Conservation (phyloP, 2,797 vertebrate genomes). For the Scomberomorus guttatus region DNA sequence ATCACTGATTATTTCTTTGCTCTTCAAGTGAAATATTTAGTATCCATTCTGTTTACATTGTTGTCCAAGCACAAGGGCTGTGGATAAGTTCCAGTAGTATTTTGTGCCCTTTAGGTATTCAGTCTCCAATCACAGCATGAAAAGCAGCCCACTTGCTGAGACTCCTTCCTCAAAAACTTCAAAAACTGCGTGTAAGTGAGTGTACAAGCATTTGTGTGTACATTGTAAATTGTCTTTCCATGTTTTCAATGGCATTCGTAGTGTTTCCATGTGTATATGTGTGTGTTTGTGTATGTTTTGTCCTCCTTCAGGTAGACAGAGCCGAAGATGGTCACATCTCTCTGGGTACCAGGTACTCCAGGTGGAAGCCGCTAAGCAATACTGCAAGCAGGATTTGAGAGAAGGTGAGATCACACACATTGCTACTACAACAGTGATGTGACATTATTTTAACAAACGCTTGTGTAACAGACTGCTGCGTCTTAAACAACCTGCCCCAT, state of each 20-base stretch:
- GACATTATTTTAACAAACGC: too few species aligned
- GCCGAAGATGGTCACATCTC: constrained; percentile 88
- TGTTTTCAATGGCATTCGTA: constrained; percentile 9
- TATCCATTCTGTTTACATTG: not conserved
- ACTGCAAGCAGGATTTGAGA: constrained; percentile 91
- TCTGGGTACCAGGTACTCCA: constrained; percentile 91
- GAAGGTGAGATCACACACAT: constrained; percentile 82
- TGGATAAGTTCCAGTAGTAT: not conserved
- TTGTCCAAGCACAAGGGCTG: not conserved
- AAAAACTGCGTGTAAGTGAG: constrained; percentile 1
- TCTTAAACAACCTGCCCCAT: too few species aligned
- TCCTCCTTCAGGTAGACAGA: constrained; percentile 87
- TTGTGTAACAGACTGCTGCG: too few species aligned
- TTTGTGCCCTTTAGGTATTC: constrained; percentile 10
- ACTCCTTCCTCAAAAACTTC: not conserved
- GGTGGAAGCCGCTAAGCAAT: constrained; percentile 91
- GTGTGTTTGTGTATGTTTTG: constrained; percentile 5
- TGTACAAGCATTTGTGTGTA: not conserved
- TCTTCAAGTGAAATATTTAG: too few species aligned
- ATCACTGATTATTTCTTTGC: too few species aligned
- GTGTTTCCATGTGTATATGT: constrained; percentile 3
- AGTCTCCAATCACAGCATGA: constrained; percentile 24
- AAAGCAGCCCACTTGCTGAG: not conserved
- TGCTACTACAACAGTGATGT: not conserved
- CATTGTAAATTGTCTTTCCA: not conserved